Conservation (phyloP, 2,797 vertebrate genomes). For the Cossypha heuglini region DNA sequence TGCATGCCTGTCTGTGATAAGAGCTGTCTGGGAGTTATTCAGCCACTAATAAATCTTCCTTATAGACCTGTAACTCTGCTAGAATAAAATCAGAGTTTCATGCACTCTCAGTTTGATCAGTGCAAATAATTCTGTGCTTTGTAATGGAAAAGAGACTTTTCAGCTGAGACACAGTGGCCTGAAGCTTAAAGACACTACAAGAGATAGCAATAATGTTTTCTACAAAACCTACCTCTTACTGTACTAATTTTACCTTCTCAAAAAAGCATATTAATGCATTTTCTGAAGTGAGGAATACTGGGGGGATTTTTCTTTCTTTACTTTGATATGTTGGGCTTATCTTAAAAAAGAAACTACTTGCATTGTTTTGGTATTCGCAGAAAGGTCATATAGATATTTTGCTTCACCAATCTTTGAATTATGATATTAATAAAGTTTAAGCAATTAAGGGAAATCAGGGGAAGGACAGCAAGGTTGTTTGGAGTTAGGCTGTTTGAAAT, state of each 20-base stretch:
- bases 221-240: not conserved
- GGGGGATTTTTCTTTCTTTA: not conserved
- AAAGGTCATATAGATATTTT: not conserved
- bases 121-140: conserved; percentile 26
- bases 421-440: not conserved
- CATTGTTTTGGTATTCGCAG: not conserved
- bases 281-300: not conserved
- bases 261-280: not conserved
- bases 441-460: not conserved
- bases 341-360: not conserved
- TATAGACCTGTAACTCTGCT: conserved; percentile 13
- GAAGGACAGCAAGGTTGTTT: not conserved
- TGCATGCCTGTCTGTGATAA: conserved; percentile 58
- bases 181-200: not conserved
- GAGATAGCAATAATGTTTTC: not conserved
- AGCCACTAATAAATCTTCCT: conserved; percentile 60
- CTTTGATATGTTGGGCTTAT: not conserved
- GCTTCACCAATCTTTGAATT: not conserved
- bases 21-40: conserved; percentile 58
- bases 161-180: not conserved
- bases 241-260: not conserved
- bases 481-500: not conserved
- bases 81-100: conserved; percentile 47
- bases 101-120: conserved; percentile 38
- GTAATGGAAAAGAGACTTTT: conserved; percentile 1